phyloP scores from a whole-genome alignment of 2,113 vertebrate genomes.

The Pica pica region DNA sequence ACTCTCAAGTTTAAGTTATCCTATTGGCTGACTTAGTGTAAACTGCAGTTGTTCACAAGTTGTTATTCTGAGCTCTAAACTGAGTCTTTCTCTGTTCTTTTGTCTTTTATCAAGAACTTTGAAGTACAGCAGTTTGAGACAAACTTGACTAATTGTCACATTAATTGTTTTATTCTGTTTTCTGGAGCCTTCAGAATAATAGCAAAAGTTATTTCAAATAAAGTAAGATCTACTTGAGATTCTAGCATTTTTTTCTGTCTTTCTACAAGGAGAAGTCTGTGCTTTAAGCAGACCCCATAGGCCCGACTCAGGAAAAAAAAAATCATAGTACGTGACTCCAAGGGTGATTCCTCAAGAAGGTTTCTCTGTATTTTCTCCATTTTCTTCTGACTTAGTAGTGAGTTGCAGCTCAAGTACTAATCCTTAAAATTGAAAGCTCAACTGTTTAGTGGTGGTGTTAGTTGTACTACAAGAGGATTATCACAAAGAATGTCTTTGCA shows the following conservation, averaged over 20 bases:
- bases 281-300: not conserved
- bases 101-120: not conserved
- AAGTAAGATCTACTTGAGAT: not conserved
- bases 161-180: not conserved
- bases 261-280: not conserved
- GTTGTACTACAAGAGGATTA: slow-evolving; percentile 1
- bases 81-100: not conserved
- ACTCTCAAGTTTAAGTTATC: not conserved
- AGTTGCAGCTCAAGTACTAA: not conserved
- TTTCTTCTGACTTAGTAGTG: not conserved
- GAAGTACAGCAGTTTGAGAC: not conserved
- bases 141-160: not conserved
- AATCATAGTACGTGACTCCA: not conserved
- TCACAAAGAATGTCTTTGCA: not conserved
- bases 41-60: not conserved
- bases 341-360: not conserved
- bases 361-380: not conserved
- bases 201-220: not conserved
- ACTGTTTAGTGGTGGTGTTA: not conserved
- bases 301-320: not conserved
- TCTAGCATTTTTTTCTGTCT: not conserved
- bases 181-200: not conserved
- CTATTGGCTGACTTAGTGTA: not conserved
- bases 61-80: not conserved
- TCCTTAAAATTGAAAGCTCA: not conserved